Percentiles rank a stretch among this genome's conserved stretches.
phyloP scores from a whole-genome alignment of 2,797 vertebrate genomes.

The Huso huso region DNA sequence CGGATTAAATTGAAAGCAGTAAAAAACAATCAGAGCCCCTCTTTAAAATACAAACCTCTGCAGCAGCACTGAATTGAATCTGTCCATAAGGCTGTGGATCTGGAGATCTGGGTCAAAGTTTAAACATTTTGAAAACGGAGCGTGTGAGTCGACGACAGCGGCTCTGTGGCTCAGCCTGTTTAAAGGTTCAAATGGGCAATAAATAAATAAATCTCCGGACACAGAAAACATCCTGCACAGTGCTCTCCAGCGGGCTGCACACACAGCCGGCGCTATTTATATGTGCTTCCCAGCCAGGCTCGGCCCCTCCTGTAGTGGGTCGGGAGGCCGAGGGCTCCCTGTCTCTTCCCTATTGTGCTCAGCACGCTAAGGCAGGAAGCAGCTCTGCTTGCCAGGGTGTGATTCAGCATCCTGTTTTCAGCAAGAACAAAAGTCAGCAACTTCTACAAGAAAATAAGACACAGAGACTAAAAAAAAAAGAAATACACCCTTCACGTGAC shows the following conservation, averaged over 20 bases:
- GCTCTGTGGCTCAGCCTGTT: neutral
- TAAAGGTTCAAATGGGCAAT: neutral
- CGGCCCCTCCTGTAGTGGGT: slow-evolving; percentile 4
- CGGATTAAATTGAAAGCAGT: too few relatives aligned
- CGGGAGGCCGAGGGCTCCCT: neutral
- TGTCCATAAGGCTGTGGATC: too few relatives aligned
- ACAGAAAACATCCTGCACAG: slow-evolving; percentile 27
- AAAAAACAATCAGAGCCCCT: too few relatives aligned
- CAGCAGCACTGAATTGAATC: too few relatives aligned
- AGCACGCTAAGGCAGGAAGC: slow-evolving; percentile 37
- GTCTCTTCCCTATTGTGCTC: slow-evolving; percentile 27
- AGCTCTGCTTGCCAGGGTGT: slow-evolving; percentile 36
- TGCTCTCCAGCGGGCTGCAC: slow-evolving; percentile 26
- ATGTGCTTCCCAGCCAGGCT: slow-evolving; percentile 23
- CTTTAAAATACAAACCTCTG: too few relatives aligned
- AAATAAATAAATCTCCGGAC: neutral
- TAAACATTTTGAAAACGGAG: neutral
- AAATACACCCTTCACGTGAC: neutral
- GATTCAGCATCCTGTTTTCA: slow-evolving; percentile 50
- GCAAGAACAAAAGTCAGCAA: slow-evolving; percentile 21
- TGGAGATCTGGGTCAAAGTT: neutral
- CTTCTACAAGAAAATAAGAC: slow-evolving; percentile 25
- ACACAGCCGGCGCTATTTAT: slow-evolving; percentile 27
- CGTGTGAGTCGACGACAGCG: neutral
- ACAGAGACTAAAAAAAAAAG: neutral